Evolutionary conservation across 2,113 vertebrate genomes (phyloP).

Genomic region (Dromas ardeola): DNA sequence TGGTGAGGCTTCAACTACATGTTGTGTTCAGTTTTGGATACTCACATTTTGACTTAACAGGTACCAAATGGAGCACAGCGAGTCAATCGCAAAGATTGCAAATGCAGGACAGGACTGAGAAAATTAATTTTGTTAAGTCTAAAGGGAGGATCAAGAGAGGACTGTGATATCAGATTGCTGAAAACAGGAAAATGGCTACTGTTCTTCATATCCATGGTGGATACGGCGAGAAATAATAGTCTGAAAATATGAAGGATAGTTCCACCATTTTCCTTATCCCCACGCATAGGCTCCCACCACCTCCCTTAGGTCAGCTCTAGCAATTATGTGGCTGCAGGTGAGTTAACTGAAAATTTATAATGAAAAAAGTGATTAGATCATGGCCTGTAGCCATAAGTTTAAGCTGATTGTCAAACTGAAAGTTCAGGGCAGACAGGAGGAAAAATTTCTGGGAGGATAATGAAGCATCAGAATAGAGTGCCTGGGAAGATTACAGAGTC

Average conservation of each 20-base stretch:
- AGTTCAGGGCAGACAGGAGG: background rate
- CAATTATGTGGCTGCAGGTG: background rate
- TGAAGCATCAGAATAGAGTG: background rate
- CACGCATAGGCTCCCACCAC: accelerated
- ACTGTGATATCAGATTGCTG: background rate
- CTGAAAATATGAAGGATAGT: background rate
- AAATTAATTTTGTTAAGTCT: background rate
- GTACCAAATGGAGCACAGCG: accelerated
- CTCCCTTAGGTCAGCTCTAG: background rate
- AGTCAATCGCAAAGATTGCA: background rate
- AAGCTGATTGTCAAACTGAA: conserved; percentile 32
- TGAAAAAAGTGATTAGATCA: conserved; percentile 1
- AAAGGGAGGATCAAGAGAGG: background rate
- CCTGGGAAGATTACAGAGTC: background rate
- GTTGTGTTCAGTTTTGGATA: background rate
- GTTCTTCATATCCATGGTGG: background rate
- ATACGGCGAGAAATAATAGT: background rate
- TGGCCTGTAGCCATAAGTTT: background rate
- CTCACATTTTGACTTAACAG: background rate
- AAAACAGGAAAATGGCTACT: background rate
- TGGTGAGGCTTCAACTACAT: background rate
- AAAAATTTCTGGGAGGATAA: conserved; percentile 20
- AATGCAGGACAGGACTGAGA: background rate
- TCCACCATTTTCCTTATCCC: background rate
- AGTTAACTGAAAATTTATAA: conserved; percentile 9